Evolutionary conservation across 2,113 vertebrate genomes (phyloP).

Genomic region (Okapia johnstoni): DNA sequence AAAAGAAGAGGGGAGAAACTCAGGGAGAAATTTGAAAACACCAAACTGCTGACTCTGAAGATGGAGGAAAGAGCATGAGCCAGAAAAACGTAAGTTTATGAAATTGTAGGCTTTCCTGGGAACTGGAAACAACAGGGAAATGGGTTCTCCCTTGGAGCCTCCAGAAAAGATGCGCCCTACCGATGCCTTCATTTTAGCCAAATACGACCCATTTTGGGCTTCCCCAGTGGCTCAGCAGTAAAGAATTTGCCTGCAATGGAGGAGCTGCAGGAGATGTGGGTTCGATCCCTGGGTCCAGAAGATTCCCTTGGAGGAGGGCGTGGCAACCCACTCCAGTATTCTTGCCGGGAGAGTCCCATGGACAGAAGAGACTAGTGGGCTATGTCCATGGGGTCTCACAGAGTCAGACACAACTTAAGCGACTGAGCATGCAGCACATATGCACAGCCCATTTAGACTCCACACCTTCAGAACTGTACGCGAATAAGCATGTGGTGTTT

Average conservation of each 20-base stretch:
- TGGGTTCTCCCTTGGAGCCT: neutral
- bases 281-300: neutral
- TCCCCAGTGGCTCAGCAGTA: neutral
- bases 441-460: neutral
- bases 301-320: neutral
- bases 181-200: neutral
- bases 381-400: neutral
- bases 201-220: neutral
- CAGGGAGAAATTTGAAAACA: neutral
- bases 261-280: rapidly evolving
- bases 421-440: neutral
- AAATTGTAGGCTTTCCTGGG: neutral
- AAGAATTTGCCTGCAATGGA: neutral
- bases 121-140: neutral
- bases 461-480: neutral
- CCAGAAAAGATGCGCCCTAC: neutral
- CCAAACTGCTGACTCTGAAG: neutral
- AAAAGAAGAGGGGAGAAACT: neutral
- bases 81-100: neutral
- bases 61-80: neutral
- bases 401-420: neutral
- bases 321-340: neutral
- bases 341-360: neutral
- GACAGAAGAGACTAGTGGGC: neutral
- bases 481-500: neutral